Percentiles rank a stretch among this genome's conserved stretches.
phyloP scores from a whole-genome alignment of 1,140 invertebrate species.

The Spodoptera frugiperda region DNA sequence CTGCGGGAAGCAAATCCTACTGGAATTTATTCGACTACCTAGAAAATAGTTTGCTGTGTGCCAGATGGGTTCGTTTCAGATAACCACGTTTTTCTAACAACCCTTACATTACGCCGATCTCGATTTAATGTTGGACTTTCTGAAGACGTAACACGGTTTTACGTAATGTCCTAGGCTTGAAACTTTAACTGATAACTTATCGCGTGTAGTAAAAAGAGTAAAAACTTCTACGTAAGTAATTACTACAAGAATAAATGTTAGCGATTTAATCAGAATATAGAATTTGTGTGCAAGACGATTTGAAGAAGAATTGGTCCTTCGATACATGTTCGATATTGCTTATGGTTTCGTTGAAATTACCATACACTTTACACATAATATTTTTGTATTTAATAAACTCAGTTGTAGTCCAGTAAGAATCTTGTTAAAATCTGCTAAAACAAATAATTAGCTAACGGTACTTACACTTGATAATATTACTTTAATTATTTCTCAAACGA shows the following conservation, averaged over 20 bases:
- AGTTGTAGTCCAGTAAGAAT: too few species aligned
- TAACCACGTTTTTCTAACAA: constrained; percentile 21
- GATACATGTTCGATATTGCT: too few species aligned
- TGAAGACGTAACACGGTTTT: constrained; percentile 3
- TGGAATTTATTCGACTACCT: constrained; percentile 43
- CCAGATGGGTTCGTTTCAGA: not conserved
- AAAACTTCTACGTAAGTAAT: too few species aligned
- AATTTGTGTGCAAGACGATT: too few species aligned
- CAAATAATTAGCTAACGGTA: not conserved
- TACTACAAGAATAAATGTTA: too few species aligned
- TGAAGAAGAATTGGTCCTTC: too few species aligned
- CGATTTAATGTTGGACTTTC: constrained; percentile 21
- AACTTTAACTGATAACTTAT: not conserved
- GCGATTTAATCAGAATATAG: too few species aligned
- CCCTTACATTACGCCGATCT: constrained; percentile 1
- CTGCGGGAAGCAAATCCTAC: constrained; percentile 47
- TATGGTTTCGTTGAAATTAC: too few species aligned
- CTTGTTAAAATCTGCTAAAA: not conserved
- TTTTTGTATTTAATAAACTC: too few species aligned
- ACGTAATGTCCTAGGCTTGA: not conserved
- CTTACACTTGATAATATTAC: not conserved
- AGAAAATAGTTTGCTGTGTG: constrained; percentile 15
- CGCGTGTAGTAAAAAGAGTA: too few species aligned
- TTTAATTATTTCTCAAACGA: not conserved
- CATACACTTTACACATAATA: too few species aligned